These are phyloP conservation scores for Rhyacichthys aspro DNA, from an alignment of 2,797 vertebrate species.

Conservation along the genomic window DNA sequence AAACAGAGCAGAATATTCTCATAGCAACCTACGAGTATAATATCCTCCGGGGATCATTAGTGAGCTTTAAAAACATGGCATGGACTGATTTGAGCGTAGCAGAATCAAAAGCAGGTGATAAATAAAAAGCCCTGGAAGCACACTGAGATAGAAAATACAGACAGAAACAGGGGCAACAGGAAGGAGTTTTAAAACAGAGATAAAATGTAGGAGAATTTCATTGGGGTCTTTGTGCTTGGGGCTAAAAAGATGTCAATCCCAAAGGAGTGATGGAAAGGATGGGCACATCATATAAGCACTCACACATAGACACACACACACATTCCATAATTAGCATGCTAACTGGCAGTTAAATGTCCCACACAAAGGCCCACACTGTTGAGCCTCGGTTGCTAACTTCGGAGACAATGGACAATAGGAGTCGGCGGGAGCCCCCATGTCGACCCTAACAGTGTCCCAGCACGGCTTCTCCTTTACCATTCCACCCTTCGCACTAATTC, in stretches of 20 bases:
- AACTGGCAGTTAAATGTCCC: constrained; percentile 70
- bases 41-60: neutral
- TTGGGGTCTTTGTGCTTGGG: constrained; percentile 34
- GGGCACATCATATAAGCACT: constrained; percentile 44
- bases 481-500: constrained; percentile 53
- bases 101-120: constrained; percentile 42
- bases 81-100: constrained; percentile 17
- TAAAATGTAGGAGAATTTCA: constrained; percentile 13
- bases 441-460: constrained; percentile 65
- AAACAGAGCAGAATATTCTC: neutral
- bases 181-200: constrained; percentile 23
- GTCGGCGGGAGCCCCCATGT: constrained; percentile 70
- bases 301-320: constrained; percentile 59
- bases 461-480: constrained; percentile 54
- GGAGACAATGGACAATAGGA: constrained; percentile 77
- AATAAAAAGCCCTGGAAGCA: neutral
- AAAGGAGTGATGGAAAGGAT: constrained; percentile 34
- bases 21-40: too few species aligned
- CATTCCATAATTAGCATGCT: constrained; percentile 78
- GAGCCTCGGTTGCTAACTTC: constrained; percentile 54
- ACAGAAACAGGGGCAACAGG: constrained; percentile 31
- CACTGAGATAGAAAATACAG: constrained; percentile 19
- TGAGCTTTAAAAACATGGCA: neutral
- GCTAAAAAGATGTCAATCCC: constrained; percentile 33
- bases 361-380: constrained; percentile 79